Percentiles rank a stretch among this genome's conserved stretches.
phyloP scores from a whole-genome alignment of 1,140 invertebrate species.

The Oryctes rhinoceros region DNA sequence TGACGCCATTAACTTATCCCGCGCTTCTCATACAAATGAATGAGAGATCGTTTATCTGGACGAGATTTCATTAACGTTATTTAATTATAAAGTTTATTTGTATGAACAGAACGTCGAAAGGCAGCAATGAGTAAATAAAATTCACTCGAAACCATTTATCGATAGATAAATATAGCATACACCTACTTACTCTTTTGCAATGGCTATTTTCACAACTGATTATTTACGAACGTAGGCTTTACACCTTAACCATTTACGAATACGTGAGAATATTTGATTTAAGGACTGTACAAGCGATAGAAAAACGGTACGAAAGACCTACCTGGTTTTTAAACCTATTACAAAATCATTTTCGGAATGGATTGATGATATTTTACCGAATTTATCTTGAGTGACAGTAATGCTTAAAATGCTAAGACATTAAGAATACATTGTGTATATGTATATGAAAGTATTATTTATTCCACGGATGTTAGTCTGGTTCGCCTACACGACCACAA shows the following conservation, averaged over 20 bases:
- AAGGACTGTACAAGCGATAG: background rate
- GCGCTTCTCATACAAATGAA: conserved; percentile 27
- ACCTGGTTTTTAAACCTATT: background rate
- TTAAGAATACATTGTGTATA: background rate
- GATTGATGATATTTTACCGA: conserved; percentile 1
- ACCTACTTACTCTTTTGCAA: conserved; percentile 27
- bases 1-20: conserved; percentile 27
- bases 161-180: conserved; percentile 12
- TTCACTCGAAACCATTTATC: background rate
- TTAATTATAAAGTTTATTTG: conserved; percentile 34
- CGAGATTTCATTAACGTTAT: conserved; percentile 34
- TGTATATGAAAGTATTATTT: conserved; percentile 11
- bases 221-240: conserved; percentile 8
- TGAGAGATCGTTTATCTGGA: conserved; percentile 21
- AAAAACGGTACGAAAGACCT: conserved; percentile 21
- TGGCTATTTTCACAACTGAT: conserved; percentile 22
- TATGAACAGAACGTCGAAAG: conserved; percentile 6
- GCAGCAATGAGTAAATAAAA: conserved; percentile 14
- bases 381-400: conserved; percentile 8
- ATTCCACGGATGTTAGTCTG: conserved; percentile 25
- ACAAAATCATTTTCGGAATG: conserved; percentile 20
- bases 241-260: conserved; percentile 20
- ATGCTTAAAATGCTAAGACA: background rate
- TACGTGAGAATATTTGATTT: conserved; percentile 33
- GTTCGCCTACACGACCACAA: conserved; percentile 27